Base-by-base conservation (phyloP, 2,113 vertebrate species). In the Gasterosteus nipponicus region DNA sequence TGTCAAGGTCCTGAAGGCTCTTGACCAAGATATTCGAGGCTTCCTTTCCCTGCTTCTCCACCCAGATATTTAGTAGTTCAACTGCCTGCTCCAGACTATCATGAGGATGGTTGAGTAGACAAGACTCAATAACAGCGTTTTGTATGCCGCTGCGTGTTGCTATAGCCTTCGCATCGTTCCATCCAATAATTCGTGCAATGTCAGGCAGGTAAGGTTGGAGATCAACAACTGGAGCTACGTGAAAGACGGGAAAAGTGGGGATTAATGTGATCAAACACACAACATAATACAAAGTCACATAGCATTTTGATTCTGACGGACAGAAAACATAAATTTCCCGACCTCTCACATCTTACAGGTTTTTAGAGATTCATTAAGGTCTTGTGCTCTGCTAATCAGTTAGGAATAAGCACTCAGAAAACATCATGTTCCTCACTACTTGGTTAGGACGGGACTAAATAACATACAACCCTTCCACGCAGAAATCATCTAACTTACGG, bases 41-140 rank as follows among this genome's bases (percentile, higher is more conserved):
- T 1, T 1, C 0, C 3, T 0, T 64, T 31, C 91, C 85, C 5
- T 75, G 1, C 0, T 0, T n/a, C 72, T 92, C 69, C 18, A 29
- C 3, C 72, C 69, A 93, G 0, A 0, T 38, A 3, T 0, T 1
- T 3, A 91, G 76, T 0, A 93, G 77, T 0, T 59, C 0, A 0
- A 18, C 0, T 0, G 83, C 89, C 60, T 42, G 51, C 47, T 89
- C 82, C 14, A 39, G 0, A 15, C 0, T 0, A 2, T 89, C 6
- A 0, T 0, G 0, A 0, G 59, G 86, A 35, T 63, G 0, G 62
- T 78, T 2, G 1, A 2, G 1, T 10, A 3, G 0, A 53, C 59
- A 80, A 10, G 0, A 0, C 0, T 89, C 78, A 51, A 91, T 87
- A 0, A 0, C 0, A 10, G 26, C 0, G 0, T 0, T 0, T n/a